A percentile compares a stretch with the other conserved stretches of the same genome.
Conservation (phyloP, 2,113 vertebrate species). For the Larimichthys crocea region DNA sequence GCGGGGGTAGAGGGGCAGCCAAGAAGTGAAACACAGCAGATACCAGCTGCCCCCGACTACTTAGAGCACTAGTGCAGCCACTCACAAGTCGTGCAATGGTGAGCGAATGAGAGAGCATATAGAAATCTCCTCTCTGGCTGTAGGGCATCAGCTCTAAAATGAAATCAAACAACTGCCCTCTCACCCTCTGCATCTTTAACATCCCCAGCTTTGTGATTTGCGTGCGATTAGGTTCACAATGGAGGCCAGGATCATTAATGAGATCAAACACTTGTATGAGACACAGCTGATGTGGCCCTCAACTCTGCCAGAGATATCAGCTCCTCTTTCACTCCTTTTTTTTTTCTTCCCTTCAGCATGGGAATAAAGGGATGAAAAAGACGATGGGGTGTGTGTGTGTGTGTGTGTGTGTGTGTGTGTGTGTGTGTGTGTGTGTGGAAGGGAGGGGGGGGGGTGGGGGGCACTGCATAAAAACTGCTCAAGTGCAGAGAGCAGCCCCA, state of each 20-base stretch:
- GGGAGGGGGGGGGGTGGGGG: background rate
- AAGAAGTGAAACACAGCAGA: slow-evolving; percentile 29
- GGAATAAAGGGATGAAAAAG: slow-evolving; percentile 84
- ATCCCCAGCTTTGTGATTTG: slow-evolving; percentile 65
- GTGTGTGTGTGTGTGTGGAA: slow-evolving; percentile 9
- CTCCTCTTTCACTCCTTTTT: slow-evolving; percentile 50
- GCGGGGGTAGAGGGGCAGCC: background rate
- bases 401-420: slow-evolving; percentile 11
- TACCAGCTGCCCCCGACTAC: slow-evolving; percentile 8
- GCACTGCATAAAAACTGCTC: slow-evolving; percentile 95
- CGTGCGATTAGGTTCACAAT: slow-evolving; percentile 72
- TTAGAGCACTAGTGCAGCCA: background rate
- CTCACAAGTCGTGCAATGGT: slow-evolving; percentile 18
- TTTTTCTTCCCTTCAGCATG: slow-evolving; percentile 83
- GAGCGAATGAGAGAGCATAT: slow-evolving; percentile 39
- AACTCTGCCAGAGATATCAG: slow-evolving; percentile 71
- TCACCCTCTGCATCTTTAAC: slow-evolving; percentile 60
- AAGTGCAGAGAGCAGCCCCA: slow-evolving; percentile 99
- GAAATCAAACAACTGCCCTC: slow-evolving; percentile 48
- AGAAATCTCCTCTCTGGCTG: slow-evolving; percentile 40
- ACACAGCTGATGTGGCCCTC: slow-evolving; percentile 76
- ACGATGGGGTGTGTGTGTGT: slow-evolving; percentile 12
- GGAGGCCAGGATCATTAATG: slow-evolving; percentile 72
- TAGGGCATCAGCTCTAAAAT: slow-evolving; percentile 47
- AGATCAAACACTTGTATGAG: slow-evolving; percentile 74